Evolutionary conservation across 2,888 invertebrate species (phyloP).

Genomic region (Lymantria monacha): DNA sequence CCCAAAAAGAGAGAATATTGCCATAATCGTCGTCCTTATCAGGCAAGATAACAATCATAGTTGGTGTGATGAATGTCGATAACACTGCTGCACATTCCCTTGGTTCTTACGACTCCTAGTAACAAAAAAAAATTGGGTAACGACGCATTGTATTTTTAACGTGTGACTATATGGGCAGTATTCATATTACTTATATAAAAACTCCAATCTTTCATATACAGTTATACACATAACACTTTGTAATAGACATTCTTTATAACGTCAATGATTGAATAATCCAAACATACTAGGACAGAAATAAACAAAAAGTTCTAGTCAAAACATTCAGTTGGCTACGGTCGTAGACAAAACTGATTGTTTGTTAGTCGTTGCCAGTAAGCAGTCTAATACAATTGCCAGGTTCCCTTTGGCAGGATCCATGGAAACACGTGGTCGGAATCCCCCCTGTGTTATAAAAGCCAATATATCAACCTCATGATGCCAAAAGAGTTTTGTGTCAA

Average conservation of each 20-base stretch:
- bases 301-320: constrained; percentile 57
- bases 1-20: no score
- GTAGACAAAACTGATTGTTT: constrained; percentile 45
- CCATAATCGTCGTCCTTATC: no score
- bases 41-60: no score
- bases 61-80: no score
- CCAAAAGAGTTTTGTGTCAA: constrained; percentile 34
- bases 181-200: no score
- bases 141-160: no score
- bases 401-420: constrained; percentile 47
- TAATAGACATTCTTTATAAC: not conserved
- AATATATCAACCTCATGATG: constrained; percentile 30
- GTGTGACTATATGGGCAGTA: no score
- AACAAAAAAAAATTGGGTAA: no score
- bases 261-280: constrained; percentile 7
- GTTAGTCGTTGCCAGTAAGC: constrained; percentile 68
- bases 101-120: no score
- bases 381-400: constrained; percentile 22
- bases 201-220: not conserved
- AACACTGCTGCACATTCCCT: no score
- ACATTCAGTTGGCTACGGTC: constrained; percentile 53
- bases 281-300: constrained; percentile 21
- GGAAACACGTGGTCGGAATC: constrained; percentile 43
- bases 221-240: not conserved
- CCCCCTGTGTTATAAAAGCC: constrained; percentile 36